Evolutionary conservation across 2,888 invertebrate genomes (phyloP).

Genomic region (Latheticus oryzae): DNA sequence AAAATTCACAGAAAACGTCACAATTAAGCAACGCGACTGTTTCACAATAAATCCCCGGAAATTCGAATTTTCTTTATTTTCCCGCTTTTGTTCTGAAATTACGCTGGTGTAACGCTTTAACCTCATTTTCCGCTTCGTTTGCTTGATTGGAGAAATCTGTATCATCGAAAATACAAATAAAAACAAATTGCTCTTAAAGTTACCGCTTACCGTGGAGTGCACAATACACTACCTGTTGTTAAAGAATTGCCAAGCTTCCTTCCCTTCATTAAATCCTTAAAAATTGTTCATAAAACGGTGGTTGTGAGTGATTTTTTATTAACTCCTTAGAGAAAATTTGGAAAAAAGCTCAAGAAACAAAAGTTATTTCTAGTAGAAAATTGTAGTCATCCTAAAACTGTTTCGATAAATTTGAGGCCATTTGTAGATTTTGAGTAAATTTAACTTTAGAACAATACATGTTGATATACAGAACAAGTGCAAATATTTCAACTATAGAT

Average conservation of each 20-base stretch:
- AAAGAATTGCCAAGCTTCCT: conserved; percentile 37
- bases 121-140: conserved; percentile 41
- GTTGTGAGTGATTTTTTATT: too few relatives aligned
- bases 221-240: conserved; percentile 39
- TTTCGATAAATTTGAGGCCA: too few relatives aligned
- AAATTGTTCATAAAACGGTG: too few relatives aligned
- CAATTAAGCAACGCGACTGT: conserved; percentile 30
- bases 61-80: conserved; percentile 39
- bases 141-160: conserved; percentile 39
- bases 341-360: too few relatives aligned
- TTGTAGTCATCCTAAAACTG: too few relatives aligned
- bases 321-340: too few relatives aligned
- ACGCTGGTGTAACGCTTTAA: conserved; percentile 35
- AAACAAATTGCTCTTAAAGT: conserved; percentile 42
- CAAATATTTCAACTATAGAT: too few relatives aligned
- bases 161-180: conserved; percentile 37
- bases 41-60: conserved; percentile 33
- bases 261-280: too few relatives aligned
- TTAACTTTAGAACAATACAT: too few relatives aligned
- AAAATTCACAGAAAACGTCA: conserved; percentile 31
- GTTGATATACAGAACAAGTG: too few relatives aligned
- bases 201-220: conserved; percentile 41
- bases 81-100: conserved; percentile 36
- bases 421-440: too few relatives aligned
- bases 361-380: too few relatives aligned